Conservation (phyloP, 2,888 invertebrate genomes). For the Drosophila nr. medialis region DNA sequence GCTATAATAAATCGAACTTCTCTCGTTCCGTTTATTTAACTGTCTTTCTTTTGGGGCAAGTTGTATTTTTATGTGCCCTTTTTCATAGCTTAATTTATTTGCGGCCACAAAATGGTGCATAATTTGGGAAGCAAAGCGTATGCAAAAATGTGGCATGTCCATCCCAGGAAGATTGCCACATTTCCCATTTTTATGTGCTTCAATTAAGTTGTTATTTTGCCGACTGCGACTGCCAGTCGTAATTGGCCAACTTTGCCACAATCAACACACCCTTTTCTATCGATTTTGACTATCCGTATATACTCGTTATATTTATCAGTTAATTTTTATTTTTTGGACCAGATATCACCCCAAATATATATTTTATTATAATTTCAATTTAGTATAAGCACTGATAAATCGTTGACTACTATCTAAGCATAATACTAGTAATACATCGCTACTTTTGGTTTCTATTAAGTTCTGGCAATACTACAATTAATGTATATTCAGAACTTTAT, state of each 20-base stretch:
- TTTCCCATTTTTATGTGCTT: conserved; percentile 15
- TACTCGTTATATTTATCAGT: background rate
- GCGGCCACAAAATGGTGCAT: conserved; percentile 27
- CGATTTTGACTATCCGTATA: background rate
- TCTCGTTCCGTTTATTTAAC: conserved; percentile 16
- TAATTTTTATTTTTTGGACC: background rate
- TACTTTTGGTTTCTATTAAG: background rate
- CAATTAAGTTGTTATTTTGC: conserved; percentile 23
- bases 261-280: conserved; percentile 11
- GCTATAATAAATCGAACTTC: conserved; percentile 27
- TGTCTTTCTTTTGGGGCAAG: conserved; percentile 7
- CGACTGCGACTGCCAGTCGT: conserved; percentile 12
- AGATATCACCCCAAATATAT: background rate
- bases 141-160: conserved; percentile 30
- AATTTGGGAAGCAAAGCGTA: conserved; percentile 27
- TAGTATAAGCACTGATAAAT: background rate
- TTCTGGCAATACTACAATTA: background rate
- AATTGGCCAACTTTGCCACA: conserved; percentile 26
- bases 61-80: conserved; percentile 20
- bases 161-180: background rate
- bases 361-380: background rate
- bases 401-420: background rate
- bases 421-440: background rate
- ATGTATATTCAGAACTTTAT: background rate
- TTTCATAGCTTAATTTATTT: conserved; percentile 31